Conservation (phyloP, 2,113 vertebrate genomes). For the Rhinoderma darwinii region DNA sequence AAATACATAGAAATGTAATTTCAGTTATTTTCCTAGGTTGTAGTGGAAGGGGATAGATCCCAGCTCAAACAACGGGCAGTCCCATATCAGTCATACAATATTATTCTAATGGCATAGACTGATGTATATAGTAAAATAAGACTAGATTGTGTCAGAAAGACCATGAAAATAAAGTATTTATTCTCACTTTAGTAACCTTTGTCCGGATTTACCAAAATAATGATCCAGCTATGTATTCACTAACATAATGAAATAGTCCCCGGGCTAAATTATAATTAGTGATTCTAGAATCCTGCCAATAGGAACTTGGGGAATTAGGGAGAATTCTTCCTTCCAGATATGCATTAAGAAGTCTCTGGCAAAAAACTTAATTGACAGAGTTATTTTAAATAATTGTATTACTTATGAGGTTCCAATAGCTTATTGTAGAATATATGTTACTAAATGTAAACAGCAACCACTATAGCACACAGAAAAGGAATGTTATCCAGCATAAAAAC, state of each 20-base stretch:
- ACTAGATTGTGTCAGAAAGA: background rate
- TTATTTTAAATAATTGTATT: background rate
- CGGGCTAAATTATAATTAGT: conserved; percentile 28
- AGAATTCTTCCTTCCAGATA: background rate
- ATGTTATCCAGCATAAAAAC: background rate
- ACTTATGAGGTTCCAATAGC: background rate
- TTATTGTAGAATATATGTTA: background rate
- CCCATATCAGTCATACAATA: background rate
- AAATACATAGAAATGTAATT: background rate
- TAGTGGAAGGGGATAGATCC: background rate
- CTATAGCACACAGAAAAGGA: background rate
- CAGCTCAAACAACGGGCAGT: background rate
- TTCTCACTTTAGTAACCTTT: background rate
- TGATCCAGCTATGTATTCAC: background rate
- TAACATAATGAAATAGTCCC: background rate
- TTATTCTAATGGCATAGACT: background rate
- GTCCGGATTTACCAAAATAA: background rate
- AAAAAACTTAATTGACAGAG: background rate
- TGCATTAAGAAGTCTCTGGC: background rate
- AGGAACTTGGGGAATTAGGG: background rate
- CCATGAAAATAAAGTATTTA: background rate
- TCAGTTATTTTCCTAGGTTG: background rate
- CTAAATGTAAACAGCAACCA: background rate
- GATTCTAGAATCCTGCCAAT: background rate
- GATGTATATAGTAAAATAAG: background rate